Evolutionary conservation across 2,888 invertebrate species (phyloP), one percentile per base, ranked within the genome.

Genomic region (Pseudanteris insignis): DNA sequence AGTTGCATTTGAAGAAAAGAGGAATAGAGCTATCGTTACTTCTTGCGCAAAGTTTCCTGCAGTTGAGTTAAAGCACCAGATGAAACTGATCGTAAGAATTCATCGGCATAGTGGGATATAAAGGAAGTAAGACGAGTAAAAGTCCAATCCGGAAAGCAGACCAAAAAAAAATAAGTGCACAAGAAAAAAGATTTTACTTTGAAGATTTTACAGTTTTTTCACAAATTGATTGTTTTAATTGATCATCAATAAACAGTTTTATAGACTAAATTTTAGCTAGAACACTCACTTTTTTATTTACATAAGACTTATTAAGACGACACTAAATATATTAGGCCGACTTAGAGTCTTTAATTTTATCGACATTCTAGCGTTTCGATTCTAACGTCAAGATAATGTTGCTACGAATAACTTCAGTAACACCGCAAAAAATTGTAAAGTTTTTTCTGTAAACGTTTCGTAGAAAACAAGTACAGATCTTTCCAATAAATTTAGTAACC

Each of bases 211-310:
- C 70, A 75, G 69, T 71, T 74, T 75, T 71, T 66, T 68, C 71
- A 72, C 73, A 75, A 76, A 77, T 76, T 76, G 76, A 77, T 77
- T 76, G 72, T 76, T 74, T 76, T 71, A n/a, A n/a, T n/a, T n/a
- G n/a, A n/a, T n/a, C n/a, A n/a, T n/a, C n/a, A n/a, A n/a, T n/a
- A n/a, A n/a, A n/a, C n/a, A n/a, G n/a, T n/a, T n/a, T n/a, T n/a
- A n/a, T n/a, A n/a, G n/a, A n/a, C n/a, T n/a, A n/a, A n/a, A n/a
- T n/a, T n/a, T n/a, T n/a, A n/a, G 70, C 71, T 68, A 69, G 69
- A 65, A 59, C 44, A 44, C 44, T 37, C 36, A 63, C 47, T 65
- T n/a, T n/a, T n/a, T n/a, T n/a, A n/a, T n/a, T n/a, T n/a, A n/a
- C n/a, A n/a, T n/a, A n/a, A n/a, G n/a, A n/a, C n/a, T n/a, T n/a